Percentiles rank a stretch among this genome's conserved stretches.
These are phyloP conservation scores for Moxostoma hubbsi DNA, from an alignment of 2,797 vertebrate genomes.

Conservation along the genomic window DNA sequence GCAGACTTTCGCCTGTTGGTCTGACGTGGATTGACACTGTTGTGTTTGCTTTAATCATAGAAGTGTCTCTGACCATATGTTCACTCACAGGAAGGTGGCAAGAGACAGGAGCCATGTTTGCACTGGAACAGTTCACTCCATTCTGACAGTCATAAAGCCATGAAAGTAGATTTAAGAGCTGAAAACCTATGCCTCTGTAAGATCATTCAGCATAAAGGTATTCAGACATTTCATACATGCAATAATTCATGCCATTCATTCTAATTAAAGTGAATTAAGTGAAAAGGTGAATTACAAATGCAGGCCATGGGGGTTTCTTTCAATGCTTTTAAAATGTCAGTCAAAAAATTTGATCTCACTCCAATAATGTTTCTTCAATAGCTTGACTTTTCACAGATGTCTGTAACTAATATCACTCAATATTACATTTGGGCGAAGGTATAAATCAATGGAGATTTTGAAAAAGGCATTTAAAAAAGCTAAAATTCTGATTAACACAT, in stretches of 20 bases:
- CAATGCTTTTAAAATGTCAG: no score
- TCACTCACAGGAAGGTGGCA: constrained; percentile 27
- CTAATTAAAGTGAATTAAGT: no score
- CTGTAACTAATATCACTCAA: no score
- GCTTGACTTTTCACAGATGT: no score
- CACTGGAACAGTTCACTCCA: constrained; percentile 19
- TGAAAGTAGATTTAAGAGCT: constrained; percentile 32
- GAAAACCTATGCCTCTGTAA: not conserved
- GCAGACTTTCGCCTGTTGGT: constrained; percentile 16
- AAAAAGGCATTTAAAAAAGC: no score
- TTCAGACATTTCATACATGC: not conserved
- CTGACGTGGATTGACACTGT: constrained; percentile 19
- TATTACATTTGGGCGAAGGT: no score
- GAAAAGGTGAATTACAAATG: no score
- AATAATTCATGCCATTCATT: not conserved
- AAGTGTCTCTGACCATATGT: constrained; percentile 40
- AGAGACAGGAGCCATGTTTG: constrained; percentile 26
- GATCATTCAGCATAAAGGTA: constrained; percentile 18
- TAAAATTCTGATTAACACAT: no score
- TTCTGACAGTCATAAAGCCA: constrained; percentile 27
- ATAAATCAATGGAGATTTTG: no score
- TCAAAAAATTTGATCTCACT: no score
- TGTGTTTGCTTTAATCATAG: constrained; percentile 40
- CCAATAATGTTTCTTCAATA: no score
- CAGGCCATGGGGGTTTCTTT: no score